Percentiles rank a stretch among this genome's conserved stretches.
These are phyloP conservation scores for Geotrypetes seraphini DNA, from an alignment of 2,797 vertebrate genomes.

Conservation along the genomic window DNA sequence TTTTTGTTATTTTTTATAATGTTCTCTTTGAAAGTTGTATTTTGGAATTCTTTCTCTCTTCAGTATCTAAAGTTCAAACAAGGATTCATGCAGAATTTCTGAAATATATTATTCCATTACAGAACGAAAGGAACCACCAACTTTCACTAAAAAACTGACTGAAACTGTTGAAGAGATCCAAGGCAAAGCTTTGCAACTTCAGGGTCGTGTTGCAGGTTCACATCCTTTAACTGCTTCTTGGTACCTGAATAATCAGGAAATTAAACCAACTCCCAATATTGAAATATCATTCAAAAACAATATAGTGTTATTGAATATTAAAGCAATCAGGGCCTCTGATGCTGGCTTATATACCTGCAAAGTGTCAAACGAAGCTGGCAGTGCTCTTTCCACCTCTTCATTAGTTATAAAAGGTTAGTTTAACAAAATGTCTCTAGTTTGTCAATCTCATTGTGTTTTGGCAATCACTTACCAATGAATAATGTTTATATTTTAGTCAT, in stretches of 20 bases:
- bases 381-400: conserved; percentile 59
- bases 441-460: too few species aligned
- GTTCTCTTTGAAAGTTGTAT: too few species aligned
- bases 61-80: too few species aligned
- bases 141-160: conserved; percentile 87
- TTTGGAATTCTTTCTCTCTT: too few species aligned
- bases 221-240: conserved; percentile 80
- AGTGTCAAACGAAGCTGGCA: conserved; percentile 83
- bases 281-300: conserved; percentile 87
- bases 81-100: too few species aligned
- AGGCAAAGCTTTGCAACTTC: conserved; percentile 82
- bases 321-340: conserved; percentile 55
- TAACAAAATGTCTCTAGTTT: too few species aligned
- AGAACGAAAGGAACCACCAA: conserved; percentile 85
- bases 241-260: conserved; percentile 76
- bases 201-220: conserved; percentile 82
- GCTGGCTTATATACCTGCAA: conserved; percentile 78
- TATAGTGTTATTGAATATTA: conserved; percentile 68
- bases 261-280: conserved; percentile 66
- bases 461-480: too few species aligned
- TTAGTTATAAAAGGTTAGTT: conserved; percentile 78
- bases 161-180: conserved; percentile 81
- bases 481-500: too few species aligned
- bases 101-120: conserved; percentile 23
- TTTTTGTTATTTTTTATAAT: too few species aligned